Percentiles rank a stretch among this genome's conserved stretches.
Evolutionary conservation across 2,888 invertebrate species (phyloP).

Genomic region (Conchocele bisecta): DNA sequence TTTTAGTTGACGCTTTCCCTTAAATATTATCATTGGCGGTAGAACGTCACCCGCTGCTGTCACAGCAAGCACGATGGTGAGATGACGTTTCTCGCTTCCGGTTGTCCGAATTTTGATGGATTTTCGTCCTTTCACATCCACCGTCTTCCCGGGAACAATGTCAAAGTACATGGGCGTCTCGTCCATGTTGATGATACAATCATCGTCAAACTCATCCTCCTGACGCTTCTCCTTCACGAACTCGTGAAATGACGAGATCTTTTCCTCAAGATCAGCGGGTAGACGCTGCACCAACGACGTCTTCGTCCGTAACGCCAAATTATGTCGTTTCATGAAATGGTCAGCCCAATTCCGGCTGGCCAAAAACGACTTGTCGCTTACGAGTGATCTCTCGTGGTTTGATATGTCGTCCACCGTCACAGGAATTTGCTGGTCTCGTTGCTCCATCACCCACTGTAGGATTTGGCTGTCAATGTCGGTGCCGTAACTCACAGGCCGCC

Average conservation of each 20-base stretch:
- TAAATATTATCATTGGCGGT: constrained; percentile 13
- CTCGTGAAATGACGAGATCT: constrained; percentile 12
- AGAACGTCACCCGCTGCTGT: constrained; percentile 5
- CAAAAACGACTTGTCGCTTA: constrained; percentile 1
- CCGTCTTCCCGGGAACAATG: constrained; percentile 16
- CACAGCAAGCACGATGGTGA: constrained; percentile 19
- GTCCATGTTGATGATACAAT: constrained; percentile 43
- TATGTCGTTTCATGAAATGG: constrained; percentile 21
- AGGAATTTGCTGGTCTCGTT: constrained; percentile 7
- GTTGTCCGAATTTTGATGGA: not conserved
- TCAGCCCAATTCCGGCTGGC: constrained; percentile 27
- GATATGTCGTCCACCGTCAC: not conserved
- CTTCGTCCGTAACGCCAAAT: not conserved
- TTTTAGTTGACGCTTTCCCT: constrained; percentile 1
- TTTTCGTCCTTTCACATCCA: not conserved
- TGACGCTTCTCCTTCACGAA: constrained; percentile 10
- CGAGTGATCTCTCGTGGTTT: not conserved
- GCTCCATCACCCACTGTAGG: constrained; percentile 3
- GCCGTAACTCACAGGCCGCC: constrained; percentile 20
- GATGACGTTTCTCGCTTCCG: constrained; percentile 27
- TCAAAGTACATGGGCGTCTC: constrained; percentile 29
- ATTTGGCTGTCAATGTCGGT: constrained; percentile 8
- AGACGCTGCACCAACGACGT: not conserved
- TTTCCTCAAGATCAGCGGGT: constrained; percentile 2
- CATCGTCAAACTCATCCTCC: constrained; percentile 39